Evolutionary conservation across 2,113 vertebrate species (phyloP).

Genomic region (Macrotus californicus): DNA sequence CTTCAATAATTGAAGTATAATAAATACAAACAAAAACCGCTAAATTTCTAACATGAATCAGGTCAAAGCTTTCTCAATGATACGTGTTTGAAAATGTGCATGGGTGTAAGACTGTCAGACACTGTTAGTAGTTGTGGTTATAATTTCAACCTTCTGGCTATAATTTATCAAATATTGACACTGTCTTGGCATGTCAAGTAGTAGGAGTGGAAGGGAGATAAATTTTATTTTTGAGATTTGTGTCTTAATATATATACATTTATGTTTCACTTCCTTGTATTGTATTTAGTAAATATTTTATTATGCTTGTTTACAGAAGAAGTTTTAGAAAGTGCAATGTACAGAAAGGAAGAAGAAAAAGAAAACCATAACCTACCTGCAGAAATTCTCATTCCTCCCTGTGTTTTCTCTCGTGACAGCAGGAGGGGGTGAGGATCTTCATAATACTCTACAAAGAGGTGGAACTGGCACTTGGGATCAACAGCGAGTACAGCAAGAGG

Average conservation of each 20-base stretch:
- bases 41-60: background rate
- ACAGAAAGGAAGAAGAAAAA: background rate
- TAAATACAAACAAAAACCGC: background rate
- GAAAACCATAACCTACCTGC: background rate
- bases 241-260: background rate
- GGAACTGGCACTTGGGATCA: constrained; percentile 95
- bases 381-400: background rate
- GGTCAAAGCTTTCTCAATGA: background rate
- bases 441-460: constrained; percentile 98
- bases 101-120: background rate
- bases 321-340: background rate
- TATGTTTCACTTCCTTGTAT: background rate
- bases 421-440: constrained; percentile 94
- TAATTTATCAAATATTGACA: background rate
- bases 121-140: background rate
- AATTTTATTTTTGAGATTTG: background rate
- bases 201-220: background rate
- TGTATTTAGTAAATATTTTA: background rate
- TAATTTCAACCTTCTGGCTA: background rate
- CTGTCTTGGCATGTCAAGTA: background rate
- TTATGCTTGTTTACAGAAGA: background rate
- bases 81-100: background rate
- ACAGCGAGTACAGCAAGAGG: constrained; percentile 95
- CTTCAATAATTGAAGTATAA: background rate
- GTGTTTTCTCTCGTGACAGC: constrained; percentile 78